These are phyloP conservation scores for Clepsis dumicolana DNA, from an alignment of 2,888 invertebrate genomes.

Conservation along the genomic window DNA sequence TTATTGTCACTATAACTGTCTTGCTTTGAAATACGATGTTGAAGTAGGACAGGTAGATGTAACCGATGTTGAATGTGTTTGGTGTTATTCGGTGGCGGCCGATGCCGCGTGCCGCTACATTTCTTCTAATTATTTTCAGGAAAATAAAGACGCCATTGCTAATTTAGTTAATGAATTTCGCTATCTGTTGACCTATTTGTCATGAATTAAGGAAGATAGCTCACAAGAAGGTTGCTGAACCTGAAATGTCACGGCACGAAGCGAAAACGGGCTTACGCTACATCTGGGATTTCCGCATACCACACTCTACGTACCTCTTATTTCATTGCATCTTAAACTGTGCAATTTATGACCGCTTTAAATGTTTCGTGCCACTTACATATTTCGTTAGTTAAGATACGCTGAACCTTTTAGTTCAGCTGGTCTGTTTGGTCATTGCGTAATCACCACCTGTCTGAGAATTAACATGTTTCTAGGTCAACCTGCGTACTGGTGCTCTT, in stretches of 20 bases:
- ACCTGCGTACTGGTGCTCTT: too few relatives aligned
- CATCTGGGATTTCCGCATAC: constrained; percentile 7
- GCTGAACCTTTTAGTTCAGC: too few relatives aligned
- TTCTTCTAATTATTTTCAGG: not conserved
- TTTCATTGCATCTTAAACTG: constrained; percentile 19
- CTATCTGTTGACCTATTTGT: not conserved
- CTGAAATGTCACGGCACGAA: not conserved
- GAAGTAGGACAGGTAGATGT: constrained; percentile 7
- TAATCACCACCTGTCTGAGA: too few relatives aligned
- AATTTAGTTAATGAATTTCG: too few relatives aligned
- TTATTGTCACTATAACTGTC: constrained; percentile 8
- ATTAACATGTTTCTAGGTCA: too few relatives aligned
- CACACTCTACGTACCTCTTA: not conserved
- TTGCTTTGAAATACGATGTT: constrained; percentile 6
- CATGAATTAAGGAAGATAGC: not conserved
- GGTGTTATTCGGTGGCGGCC: too few relatives aligned
- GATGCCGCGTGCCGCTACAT: not conserved
- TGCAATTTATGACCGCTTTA: constrained; percentile 1
- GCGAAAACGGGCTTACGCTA: not conserved
- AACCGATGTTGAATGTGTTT: not conserved
- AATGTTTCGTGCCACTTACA: not conserved
- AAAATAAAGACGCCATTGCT: too few relatives aligned
- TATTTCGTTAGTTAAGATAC: not conserved
- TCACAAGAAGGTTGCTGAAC: not conserved
- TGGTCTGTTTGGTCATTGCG: too few relatives aligned